A percentile compares a stretch with the other conserved stretches of the same genome.
Evolutionary conservation across 2,113 vertebrate species (phyloP).

Genomic region (Centropristis striata): DNA sequence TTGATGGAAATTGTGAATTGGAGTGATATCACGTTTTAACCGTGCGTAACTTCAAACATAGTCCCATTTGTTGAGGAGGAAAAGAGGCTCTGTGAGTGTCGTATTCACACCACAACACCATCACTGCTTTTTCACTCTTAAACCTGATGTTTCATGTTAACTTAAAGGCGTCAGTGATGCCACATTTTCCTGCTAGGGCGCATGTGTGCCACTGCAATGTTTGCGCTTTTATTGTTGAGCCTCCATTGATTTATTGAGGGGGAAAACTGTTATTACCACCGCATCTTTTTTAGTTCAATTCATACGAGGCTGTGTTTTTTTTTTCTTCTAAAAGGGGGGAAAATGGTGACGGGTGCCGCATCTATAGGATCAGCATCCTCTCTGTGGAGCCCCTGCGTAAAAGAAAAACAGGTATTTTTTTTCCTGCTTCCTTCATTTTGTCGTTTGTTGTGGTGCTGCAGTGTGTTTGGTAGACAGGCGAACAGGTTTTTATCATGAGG

Average conservation of each 20-base stretch:
- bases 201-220: slow-evolving; percentile 58
- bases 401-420: slow-evolving; percentile 38
- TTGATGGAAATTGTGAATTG: background rate
- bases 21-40: slow-evolving; percentile 12
- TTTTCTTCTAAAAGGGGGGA: slow-evolving; percentile 25
- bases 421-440: slow-evolving; percentile 43
- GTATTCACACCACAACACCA: background rate
- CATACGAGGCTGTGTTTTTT: slow-evolving; percentile 26
- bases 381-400: slow-evolving; percentile 55
- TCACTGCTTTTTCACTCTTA: background rate
- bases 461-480: slow-evolving; percentile 38
- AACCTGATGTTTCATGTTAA: slow-evolving; percentile 9
- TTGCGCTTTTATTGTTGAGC: slow-evolving; percentile 46
- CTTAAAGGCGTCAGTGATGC: slow-evolving; percentile 46
- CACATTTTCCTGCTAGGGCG: slow-evolving; percentile 30
- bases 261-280: background rate
- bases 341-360: slow-evolving; percentile 65
- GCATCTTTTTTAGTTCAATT: slow-evolving; percentile 23
- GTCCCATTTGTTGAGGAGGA: background rate
- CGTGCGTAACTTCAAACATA: slow-evolving; percentile 52
- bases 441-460: slow-evolving; percentile 51
- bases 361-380: slow-evolving; percentile 64
- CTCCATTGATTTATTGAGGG: slow-evolving; percentile 42
- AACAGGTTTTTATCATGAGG: slow-evolving; percentile 39
- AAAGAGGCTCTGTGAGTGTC: slow-evolving; percentile 11